phyloP scores from a whole-genome alignment of 2,797 vertebrate genomes.

The Neomorphus geoffroyi region DNA sequence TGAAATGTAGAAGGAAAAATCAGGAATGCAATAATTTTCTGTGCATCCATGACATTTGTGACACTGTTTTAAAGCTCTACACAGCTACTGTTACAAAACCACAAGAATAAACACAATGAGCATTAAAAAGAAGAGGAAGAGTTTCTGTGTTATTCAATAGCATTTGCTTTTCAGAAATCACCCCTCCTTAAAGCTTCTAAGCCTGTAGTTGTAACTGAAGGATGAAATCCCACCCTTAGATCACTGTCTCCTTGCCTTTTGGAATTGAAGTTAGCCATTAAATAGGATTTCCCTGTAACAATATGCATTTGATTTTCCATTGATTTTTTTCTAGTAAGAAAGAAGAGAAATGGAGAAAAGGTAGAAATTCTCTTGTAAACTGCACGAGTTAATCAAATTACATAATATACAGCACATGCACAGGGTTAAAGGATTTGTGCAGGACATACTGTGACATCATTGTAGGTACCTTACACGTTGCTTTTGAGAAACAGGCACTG shows the following conservation, averaged over 20 bases:
- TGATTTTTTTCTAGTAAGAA: background rate
- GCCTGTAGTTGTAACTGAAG: background rate
- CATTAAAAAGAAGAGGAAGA: background rate
- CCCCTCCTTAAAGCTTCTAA: background rate
- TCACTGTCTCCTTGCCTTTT: background rate
- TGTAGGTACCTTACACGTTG: background rate
- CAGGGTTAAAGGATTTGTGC: background rate
- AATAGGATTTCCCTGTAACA: slow-evolving; percentile 27
- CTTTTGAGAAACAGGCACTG: background rate
- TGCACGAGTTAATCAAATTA: background rate
- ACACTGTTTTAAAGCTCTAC: background rate
- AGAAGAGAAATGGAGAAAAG: background rate
- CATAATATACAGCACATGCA: background rate
- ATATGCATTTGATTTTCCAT: background rate
- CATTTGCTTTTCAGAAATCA: background rate
- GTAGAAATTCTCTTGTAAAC: background rate
- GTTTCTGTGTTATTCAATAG: background rate
- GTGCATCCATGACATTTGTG: background rate
- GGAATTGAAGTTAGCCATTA: background rate
- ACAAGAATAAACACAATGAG: background rate
- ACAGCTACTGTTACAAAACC: background rate
- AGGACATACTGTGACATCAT: background rate
- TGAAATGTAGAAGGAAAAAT: background rate
- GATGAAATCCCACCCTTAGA: background rate
- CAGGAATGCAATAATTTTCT: background rate